Evolutionary conservation across 2,113 vertebrate genomes (phyloP), one percentile per base, ranked within the genome.

Genomic region (Athene cunicularia): DNA sequence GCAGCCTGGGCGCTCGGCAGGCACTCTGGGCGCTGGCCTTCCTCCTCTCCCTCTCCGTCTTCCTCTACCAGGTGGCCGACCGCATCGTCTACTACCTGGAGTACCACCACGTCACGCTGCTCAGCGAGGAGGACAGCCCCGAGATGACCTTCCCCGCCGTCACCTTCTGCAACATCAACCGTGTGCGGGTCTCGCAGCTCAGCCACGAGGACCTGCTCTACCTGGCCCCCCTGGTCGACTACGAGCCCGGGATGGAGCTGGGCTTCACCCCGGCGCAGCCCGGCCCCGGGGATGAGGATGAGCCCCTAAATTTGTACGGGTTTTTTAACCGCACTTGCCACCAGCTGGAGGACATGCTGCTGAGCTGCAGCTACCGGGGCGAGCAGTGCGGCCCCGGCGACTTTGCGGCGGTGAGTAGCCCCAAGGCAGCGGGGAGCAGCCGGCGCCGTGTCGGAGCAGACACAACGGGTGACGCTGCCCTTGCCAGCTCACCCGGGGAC

Each of bases 101-200:
- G 85, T 99, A 99, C 73, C 99, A 99, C 35, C 98, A 99, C 53
- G 89, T 99, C 97, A 99, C 99, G 5, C 96, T 98, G 97, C 98
- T 99, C 45, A 98, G 99, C 3, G 99, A 99, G 92, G 98, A 97
- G 72, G 94, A 98, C 24, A 98, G 98, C 92, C 86, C 95, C 0
- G 95, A 98, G 93, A 98, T 99, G 97, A 98, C 97, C 74, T 99
- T 99, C 96, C 99, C 99, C 0, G 99, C 99, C 1, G 88, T 99
- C 96, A 99, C 99, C 47, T 76, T 99, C 52, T 99, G 99, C 95
- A 99, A 99, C 98, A 98, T 98, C 97, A 99, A 99, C 93, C 98
- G 98, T 0, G 94, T 99, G 67, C 98, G 99, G 26, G 95, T 98
- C 71, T 99, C 99, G 9, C 99, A 99, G 98, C 98, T 99, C 96